Evolutionary conservation across 2,113 vertebrate genomes (phyloP).

Genomic region (Corvus hawaiiensis): DNA sequence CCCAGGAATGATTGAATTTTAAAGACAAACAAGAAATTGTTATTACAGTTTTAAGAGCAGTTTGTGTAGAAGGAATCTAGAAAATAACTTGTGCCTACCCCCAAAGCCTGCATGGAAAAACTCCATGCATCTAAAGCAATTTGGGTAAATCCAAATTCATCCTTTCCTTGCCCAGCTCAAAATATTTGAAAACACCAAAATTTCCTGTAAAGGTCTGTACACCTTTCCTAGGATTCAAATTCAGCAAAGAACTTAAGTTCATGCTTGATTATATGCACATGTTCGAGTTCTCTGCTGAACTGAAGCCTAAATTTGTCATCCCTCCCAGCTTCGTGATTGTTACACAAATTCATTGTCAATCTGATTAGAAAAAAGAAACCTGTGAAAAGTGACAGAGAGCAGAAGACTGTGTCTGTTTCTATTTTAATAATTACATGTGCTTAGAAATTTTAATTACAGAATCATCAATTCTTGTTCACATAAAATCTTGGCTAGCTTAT

Average conservation of each 20-base stretch:
- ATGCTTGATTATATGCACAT: not conserved
- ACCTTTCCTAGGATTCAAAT: not conserved
- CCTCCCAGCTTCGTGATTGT: not conserved
- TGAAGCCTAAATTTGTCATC: not conserved
- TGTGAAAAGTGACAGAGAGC: not conserved
- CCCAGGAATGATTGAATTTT: not conserved
- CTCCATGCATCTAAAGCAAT: not conserved
- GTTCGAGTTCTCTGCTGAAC: not conserved
- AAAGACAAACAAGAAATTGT: not conserved
- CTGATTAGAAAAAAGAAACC: not conserved
- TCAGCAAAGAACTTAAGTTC: not conserved
- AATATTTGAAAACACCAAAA: not conserved
- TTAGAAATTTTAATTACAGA: constrained; percentile 35
- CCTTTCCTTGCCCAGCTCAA: not conserved
- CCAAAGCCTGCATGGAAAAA: not conserved
- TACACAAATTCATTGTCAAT: not conserved
- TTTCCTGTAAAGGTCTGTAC: not conserved
- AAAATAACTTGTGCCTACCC: not conserved
- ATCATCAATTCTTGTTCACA: not conserved
- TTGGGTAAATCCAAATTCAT: not conserved
- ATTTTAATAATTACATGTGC: constrained; percentile 12
- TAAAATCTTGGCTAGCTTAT: not conserved
- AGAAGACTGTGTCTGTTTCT: not conserved
- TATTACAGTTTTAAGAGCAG: not conserved
- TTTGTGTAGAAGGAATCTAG: not conserved